Evolutionary conservation across 2,797 vertebrate species (phyloP).

Genomic region (Alfaro cultratus): DNA sequence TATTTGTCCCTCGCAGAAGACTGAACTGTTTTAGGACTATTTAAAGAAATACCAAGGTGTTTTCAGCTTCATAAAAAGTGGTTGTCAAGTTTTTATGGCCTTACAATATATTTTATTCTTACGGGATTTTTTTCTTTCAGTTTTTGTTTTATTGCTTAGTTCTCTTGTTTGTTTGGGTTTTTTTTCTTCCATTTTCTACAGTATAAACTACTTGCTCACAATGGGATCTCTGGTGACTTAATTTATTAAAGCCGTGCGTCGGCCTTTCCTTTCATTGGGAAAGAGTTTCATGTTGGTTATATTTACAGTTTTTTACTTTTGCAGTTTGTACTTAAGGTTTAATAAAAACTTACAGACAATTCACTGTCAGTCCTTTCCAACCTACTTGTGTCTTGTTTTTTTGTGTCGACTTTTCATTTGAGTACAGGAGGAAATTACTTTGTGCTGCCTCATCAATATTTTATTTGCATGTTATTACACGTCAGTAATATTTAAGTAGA

Average conservation of each 20-base stretch:
- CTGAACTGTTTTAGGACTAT: constrained; percentile 98
- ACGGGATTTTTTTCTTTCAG: constrained; percentile 74
- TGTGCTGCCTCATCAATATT: not conserved
- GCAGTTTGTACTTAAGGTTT: constrained; percentile 99
- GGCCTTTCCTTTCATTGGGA: constrained; percentile 88
- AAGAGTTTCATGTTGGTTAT: constrained; percentile 95
- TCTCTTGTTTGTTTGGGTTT: constrained; percentile 73
- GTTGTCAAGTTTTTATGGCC: constrained; percentile 99
- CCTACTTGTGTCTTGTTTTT: constrained; percentile 39
- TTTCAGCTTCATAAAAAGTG: constrained; percentile 89
- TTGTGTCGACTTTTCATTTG: constrained; percentile 24
- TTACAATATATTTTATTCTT: constrained; percentile 91
- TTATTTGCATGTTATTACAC: not conserved
- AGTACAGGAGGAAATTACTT: not conserved
- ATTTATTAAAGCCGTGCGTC: constrained; percentile 99
- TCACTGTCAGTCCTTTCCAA: constrained; percentile 79
- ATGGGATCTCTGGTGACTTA: constrained; percentile 91
- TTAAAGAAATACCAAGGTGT: constrained; percentile 96
- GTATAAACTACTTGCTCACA: constrained; percentile 92
- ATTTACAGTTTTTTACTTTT: constrained; percentile 98
- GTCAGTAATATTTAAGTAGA: not conserved
- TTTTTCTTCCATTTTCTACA: constrained; percentile 88
- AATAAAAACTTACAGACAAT: constrained; percentile 94
- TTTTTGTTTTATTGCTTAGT: constrained; percentile 67
- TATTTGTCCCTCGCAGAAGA: constrained; percentile 92